Evolutionary conservation across 2,888 invertebrate species (phyloP).

Genomic region (Netelia fuscicornis): DNA sequence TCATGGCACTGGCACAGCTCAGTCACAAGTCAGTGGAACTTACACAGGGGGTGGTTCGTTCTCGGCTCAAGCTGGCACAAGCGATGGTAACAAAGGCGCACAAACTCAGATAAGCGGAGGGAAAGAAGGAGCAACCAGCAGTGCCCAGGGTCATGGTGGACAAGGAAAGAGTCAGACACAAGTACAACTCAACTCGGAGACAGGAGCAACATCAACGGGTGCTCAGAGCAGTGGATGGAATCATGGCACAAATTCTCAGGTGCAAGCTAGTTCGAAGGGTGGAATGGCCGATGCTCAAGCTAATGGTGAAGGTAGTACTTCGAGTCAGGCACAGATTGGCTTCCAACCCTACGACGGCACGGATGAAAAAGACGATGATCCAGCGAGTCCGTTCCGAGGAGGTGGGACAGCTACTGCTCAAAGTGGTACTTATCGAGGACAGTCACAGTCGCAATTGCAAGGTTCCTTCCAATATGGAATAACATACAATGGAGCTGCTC

Average conservation of each 20-base stretch:
- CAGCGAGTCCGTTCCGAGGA: conserved; percentile 89
- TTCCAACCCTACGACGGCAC: conserved; percentile 89
- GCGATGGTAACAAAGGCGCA: conserved; percentile 90
- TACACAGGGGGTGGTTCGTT: conserved; percentile 92
- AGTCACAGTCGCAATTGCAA: conserved; percentile 93
- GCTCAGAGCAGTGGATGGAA: conserved; percentile 91
- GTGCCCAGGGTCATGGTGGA: conserved; percentile 91
- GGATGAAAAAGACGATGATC: conserved; percentile 86
- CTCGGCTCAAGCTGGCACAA: conserved; percentile 93
- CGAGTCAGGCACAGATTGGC: conserved; percentile 95
- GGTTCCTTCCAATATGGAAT: conserved; percentile 93
- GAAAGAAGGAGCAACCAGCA: conserved; percentile 91
- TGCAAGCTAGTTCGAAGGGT: conserved; percentile 93
- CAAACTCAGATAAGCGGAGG: conserved; percentile 90
- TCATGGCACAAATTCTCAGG: conserved; percentile 92
- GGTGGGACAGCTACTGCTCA: conserved; percentile 93
- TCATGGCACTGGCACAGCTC: conserved; percentile 91
- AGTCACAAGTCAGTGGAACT: conserved; percentile 93
- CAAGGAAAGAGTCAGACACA: conserved; percentile 92
- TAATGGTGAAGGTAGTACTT: conserved; percentile 93
- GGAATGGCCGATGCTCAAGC: conserved; percentile 95
- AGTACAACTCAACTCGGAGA: conserved; percentile 91
- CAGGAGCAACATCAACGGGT: conserved; percentile 91
- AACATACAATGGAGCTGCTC: conserved; percentile 92
- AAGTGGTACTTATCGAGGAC: conserved; percentile 90